Evolutionary conservation across 1,140 invertebrate genomes (phyloP), one percentile per base, ranked within the genome.

Genomic region (Drosophila oshimai): DNA sequence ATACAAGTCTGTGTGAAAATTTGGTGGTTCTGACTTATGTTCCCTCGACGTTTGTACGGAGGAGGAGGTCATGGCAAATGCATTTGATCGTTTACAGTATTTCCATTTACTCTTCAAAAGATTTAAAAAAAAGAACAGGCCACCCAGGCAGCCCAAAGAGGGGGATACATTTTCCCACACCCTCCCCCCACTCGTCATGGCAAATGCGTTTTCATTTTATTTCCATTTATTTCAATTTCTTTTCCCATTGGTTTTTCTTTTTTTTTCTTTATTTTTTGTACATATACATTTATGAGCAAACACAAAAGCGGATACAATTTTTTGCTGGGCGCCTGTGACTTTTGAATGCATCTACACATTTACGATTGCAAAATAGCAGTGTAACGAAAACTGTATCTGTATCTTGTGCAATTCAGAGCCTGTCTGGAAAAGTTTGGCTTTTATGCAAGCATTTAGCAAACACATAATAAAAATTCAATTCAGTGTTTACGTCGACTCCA

Each of bases 391-490:
- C 22, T 45, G 51, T 44, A 50, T 34, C 24, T 45, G 20, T 64
- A 46, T 60, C 33, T 36, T 36, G 17, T 45, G 33, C 18, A 47
- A 13, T 58, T 17, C 13, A 29, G 46, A 37, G 49, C 10, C 37
- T 28, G 60, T 18, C 50, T 49, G 45, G 37, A 13, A 64, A 69
- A 54, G n/a, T 75, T 75, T 79, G 80, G 60, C 73, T 81, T 87
- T 87, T 87, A 88, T 87, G 81, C 86, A 87, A 87, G 47, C 81
- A 81, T 87, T 87, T 87, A 87, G 87, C 81, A 87, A 81, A 74
- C 81, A 87, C 81, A 77, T 87, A 76, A 87, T 87, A 77, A 87
- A 88, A 87, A 81, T 87, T 81, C 81, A 62, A 77, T 74, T 69
- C 77, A 74, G 57, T 81, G 81, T 70, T 86, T 76, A 81, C 69